phyloP scores from a whole-genome alignment of 2,113 vertebrate genomes.

The Xiphias gladius region DNA sequence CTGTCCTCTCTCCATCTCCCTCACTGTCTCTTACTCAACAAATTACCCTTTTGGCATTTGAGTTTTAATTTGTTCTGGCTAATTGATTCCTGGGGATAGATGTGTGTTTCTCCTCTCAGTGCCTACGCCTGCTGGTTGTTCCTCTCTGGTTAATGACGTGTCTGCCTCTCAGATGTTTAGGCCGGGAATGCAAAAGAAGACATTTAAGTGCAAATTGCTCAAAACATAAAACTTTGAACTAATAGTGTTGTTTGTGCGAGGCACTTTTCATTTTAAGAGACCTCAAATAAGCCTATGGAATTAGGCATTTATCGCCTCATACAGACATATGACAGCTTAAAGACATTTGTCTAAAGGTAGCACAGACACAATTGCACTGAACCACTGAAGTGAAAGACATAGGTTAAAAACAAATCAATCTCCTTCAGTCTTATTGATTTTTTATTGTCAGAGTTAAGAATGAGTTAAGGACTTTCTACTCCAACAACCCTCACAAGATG shows the following conservation, averaged over 20 bases:
- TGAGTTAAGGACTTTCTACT: conserved; percentile 12
- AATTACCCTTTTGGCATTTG: conserved; percentile 65
- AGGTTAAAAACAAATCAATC: conserved; percentile 11
- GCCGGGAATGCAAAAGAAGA: conserved; percentile 11
- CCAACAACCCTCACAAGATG: background rate
- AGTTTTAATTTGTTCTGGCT: conserved; percentile 75
- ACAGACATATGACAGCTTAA: background rate
- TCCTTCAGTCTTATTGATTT: conserved; percentile 29
- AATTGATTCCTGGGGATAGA: conserved; percentile 76
- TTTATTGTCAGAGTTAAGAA: background rate
- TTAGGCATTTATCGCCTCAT: background rate
- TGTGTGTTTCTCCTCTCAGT: conserved; percentile 36
- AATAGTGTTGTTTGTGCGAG: background rate
- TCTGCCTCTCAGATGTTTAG: conserved; percentile 21
- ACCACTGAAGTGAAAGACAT: conserved; percentile 2
- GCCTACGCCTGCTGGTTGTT: conserved; percentile 41
- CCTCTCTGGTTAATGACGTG: conserved; percentile 34
- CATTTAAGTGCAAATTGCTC: conserved; percentile 12
- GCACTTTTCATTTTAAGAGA: conserved; percentile 10
- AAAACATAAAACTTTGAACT: background rate
- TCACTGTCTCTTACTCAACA: conserved; percentile 63
- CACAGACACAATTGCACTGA: background rate
- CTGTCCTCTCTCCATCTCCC: conserved; percentile 11
- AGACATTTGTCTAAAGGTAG: background rate
- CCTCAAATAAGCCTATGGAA: background rate